phyloP scores from a whole-genome alignment of 2,888 invertebrate species.

The Fabriciana adippe region DNA sequence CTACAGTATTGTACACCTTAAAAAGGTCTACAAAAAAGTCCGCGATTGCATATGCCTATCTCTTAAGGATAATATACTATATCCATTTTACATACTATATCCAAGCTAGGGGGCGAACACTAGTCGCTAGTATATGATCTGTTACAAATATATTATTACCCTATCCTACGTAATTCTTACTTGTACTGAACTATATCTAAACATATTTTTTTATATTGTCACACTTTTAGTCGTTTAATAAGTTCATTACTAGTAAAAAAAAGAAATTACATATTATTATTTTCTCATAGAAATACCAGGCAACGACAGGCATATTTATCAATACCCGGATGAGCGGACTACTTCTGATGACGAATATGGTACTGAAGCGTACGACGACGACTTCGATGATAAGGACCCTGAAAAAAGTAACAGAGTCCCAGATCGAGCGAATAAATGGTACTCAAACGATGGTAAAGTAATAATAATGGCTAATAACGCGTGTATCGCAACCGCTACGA shows the following conservation, averaged over 20 bases:
- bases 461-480: slow-evolving; percentile 54
- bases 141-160: too few species aligned
- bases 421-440: slow-evolving; percentile 79
- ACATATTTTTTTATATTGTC: too few species aligned
- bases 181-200: too few species aligned
- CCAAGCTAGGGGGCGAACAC: too few species aligned
- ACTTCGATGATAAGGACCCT: slow-evolving; percentile 56
- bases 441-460: slow-evolving; percentile 71
- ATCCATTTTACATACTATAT: too few species aligned
- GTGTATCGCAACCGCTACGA: slow-evolving; percentile 44
- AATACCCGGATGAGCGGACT: slow-evolving; percentile 68
- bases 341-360: slow-evolving; percentile 73
- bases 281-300: slow-evolving; percentile 73
- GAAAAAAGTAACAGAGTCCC: slow-evolving; percentile 74
- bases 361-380: slow-evolving; percentile 69
- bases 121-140: too few species aligned
- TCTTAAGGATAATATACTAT: too few species aligned
- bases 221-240: too few species aligned
- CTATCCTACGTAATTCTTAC: too few species aligned
- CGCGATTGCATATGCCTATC: too few species aligned
- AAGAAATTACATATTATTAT: neutral
- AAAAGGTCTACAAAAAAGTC: too few species aligned
- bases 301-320: slow-evolving; percentile 72
- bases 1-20: too few species aligned
- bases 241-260: slow-evolving; percentile 40